These are phyloP conservation scores for Molossus alvarezi DNA, from an alignment of 2,797 vertebrate species.

Conservation along the genomic window DNA sequence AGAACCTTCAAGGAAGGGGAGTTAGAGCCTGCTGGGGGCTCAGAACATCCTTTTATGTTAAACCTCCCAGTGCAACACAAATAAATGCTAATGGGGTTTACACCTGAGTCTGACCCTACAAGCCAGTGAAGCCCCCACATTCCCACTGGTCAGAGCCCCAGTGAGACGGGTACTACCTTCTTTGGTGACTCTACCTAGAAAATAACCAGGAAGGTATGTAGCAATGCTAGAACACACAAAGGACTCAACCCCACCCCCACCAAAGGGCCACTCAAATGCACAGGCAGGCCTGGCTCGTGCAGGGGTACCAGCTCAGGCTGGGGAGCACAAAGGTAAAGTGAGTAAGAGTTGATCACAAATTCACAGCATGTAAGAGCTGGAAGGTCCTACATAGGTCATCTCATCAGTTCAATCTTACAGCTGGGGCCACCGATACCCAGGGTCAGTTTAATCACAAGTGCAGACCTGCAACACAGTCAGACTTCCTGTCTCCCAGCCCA, in stretches of 20 bases:
- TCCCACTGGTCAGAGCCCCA: not conserved
- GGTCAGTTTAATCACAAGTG: not conserved
- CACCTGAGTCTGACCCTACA: not conserved
- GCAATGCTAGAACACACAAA: constrained; percentile 30
- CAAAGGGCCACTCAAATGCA: not conserved
- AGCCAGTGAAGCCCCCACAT: not conserved
- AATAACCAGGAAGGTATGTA: not conserved
- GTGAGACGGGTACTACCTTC: not conserved
- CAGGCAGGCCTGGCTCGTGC: not conserved
- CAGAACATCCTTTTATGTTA: not conserved
- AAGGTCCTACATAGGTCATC: not conserved
- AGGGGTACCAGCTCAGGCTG: not conserved
- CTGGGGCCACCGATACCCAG: not conserved
- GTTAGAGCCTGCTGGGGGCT: not conserved
- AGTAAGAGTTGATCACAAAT: not conserved
- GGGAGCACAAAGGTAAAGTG: not conserved
- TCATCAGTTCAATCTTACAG: not conserved
- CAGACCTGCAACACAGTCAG: not conserved
- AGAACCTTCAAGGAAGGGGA: not conserved
- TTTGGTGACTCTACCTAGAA: not conserved
- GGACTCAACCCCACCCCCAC: not conserved
- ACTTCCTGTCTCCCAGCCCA: not conserved
- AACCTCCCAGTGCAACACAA: not conserved
- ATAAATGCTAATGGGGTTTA: not conserved
- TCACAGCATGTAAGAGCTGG: not conserved